Evolutionary conservation across 2,113 vertebrate species (phyloP), one percentile per base, ranked within the genome.

Genomic region (Acrocephalus arundinaceus): DNA sequence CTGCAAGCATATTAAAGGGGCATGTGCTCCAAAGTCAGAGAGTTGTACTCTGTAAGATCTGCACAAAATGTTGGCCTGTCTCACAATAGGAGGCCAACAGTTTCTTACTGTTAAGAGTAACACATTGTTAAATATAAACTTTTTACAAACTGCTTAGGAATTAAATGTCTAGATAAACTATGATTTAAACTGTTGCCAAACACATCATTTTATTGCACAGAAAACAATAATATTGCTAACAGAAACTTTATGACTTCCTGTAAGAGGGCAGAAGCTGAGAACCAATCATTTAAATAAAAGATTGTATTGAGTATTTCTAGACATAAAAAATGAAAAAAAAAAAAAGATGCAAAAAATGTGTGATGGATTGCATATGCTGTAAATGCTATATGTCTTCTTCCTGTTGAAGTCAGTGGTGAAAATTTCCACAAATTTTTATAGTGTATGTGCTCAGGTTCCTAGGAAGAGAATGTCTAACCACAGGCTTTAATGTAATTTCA

Each of bases 391-490:
- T 27, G 41, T 76, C 46, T 48, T 85, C 33, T 71, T 85, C 5
- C 35, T 41, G 3, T 49, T 72, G 39, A 87, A 78, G 22, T 15
- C n/a, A 61, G 5, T 33, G 12, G 8, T 52, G 51, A 67, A 92
- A 35, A 59, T 39, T 89, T 71, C 23, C 12, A 21, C 1, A 2
- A 52, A 63, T 59, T 75, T 78, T 81, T 19, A 15, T 30, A 33
- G 17, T 0, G 0, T n/a, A 10, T 11, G 7, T 33, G 35, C n/a
- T 81, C 35, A 71, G 11, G 5, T 48, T 55, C 15, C 5, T 55
- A 63, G 21, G 19, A 79, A 72, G 66, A 86, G 1, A 30, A 55
- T 24, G 4, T 52, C 35, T 35, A 35, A 59, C 15, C 5, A 45
- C 13, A n/a, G 13, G 1, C 3, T 85, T 92, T 55, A 59, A 86